Evolutionary conservation across 37 sponge, comb jelly and placozoan genomes (phyloP).

Genomic region (Cliona cf. orientalis): DNA sequence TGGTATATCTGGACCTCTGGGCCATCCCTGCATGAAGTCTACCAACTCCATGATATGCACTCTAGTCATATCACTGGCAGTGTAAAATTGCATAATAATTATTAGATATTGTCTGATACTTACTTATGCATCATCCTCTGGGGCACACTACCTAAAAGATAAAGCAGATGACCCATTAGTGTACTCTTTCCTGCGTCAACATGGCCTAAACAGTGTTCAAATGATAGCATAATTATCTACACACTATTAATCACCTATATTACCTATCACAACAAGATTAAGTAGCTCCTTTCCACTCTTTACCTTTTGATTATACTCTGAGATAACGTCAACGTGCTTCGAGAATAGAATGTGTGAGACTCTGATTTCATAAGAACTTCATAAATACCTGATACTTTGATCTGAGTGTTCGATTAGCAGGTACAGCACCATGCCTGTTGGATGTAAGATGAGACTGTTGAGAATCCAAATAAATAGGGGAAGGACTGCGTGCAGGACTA

Average conservation of each 20-base stretch:
- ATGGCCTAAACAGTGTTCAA: constrained; percentile 69
- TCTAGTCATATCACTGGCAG: too few relatives aligned
- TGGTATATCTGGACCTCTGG: too few relatives aligned
- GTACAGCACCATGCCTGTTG: neutral
- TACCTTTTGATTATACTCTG: constrained; percentile 70
- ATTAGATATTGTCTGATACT: neutral
- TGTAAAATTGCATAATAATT: too few relatives aligned
- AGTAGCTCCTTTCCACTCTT: constrained; percentile 55
- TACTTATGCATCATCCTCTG: constrained; percentile 96
- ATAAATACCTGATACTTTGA: constrained; percentile 27
- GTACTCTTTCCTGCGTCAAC: constrained; percentile 99
- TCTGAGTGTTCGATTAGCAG: neutral
- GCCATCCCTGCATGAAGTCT: too few relatives aligned
- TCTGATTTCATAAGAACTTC: neutral
- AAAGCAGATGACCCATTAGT: constrained; percentile 97
- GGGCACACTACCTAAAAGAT: constrained; percentile 82
- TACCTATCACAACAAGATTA: constrained; percentile 92
- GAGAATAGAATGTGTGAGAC: neutral
- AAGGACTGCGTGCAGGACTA: constrained; percentile 34
- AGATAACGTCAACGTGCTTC: constrained; percentile 46
- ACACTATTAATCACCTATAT: neutral
- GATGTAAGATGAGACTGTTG: neutral
- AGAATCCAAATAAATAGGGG: constrained; percentile 1
- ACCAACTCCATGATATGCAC: too few relatives aligned
- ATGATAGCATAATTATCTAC: neutral